A percentile compares a stretch with the other conserved stretches of the same genome.
Conservation (phyloP, 2,888 invertebrate species). For the Diaprepes abbreviatus region DNA sequence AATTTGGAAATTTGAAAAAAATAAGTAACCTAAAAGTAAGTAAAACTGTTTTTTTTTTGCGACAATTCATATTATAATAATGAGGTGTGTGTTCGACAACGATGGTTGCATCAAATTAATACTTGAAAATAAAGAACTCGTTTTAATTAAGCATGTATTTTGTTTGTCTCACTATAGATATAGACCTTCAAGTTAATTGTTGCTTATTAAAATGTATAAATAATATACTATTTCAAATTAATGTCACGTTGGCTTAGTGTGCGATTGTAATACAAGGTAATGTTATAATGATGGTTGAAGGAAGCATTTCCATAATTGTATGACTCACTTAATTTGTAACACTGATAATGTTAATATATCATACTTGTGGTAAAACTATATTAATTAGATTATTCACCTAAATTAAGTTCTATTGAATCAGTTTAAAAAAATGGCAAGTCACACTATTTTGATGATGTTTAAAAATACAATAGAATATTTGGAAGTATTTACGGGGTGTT, state of each 20-base stretch:
- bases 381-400: slow-evolving; percentile 20
- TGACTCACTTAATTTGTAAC: slow-evolving; percentile 16
- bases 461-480: no score
- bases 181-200: slow-evolving; percentile 25
- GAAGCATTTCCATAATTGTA: slow-evolving; percentile 13
- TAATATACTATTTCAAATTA: slow-evolving; percentile 24
- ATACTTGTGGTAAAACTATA: slow-evolving; percentile 5
- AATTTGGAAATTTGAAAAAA: no score
- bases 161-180: neutral
- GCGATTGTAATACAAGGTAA: slow-evolving; percentile 25
- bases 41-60: no score
- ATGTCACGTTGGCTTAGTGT: slow-evolving; percentile 19
- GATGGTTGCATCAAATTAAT: no score
- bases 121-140: no score
- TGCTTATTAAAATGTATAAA: slow-evolving; percentile 19
- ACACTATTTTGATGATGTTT: no score
- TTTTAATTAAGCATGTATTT: neutral
- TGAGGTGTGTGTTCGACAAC: no score
- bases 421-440: neutral
- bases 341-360: slow-evolving; percentile 1
- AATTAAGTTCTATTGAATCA: neutral
- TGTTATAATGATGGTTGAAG: slow-evolving; percentile 14
- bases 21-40: no score
- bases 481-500: no score
- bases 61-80: no score